A percentile compares a stretch with the other conserved stretches of the same genome.
Evolutionary conservation across 2,113 vertebrate genomes (phyloP).

Genomic region (Brachionichthys hirsutus): DNA sequence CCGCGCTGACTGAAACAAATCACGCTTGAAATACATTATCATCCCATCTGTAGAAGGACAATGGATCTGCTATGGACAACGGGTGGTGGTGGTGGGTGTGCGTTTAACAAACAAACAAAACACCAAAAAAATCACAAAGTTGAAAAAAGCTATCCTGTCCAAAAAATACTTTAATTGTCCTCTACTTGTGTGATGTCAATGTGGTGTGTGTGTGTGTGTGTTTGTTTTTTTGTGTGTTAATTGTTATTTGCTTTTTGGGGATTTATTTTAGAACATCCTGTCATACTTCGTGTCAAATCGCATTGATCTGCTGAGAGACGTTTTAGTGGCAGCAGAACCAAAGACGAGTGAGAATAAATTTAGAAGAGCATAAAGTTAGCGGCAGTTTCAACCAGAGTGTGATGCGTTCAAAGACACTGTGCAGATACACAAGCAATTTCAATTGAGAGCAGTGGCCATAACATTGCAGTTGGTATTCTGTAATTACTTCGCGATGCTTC

Average conservation of each 20-base stretch:
- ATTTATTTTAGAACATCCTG: conserved; percentile 65
- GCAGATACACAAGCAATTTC: conserved; percentile 30
- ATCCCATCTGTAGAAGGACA: conserved; percentile 59
- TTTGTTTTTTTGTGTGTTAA: no score
- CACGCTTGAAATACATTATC: conserved; percentile 51
- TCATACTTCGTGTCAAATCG: conserved; percentile 55
- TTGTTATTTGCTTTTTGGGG: conserved; percentile 58
- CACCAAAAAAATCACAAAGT: conserved; percentile 36
- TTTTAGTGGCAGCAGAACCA: conserved; percentile 43
- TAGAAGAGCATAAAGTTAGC: conserved; percentile 24
- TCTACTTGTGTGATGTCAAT: conserved; percentile 42
- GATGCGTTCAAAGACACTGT: conserved; percentile 29
- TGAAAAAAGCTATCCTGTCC: conserved; percentile 67
- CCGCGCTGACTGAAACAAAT: conserved; percentile 45
- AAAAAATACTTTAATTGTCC: conserved; percentile 47
- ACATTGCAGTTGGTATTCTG: conserved; percentile 18
- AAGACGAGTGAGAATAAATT: conserved; percentile 36
- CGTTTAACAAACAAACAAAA: conserved; percentile 54
- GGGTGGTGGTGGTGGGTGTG: conserved; percentile 54
- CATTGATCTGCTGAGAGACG: conserved; percentile 43
- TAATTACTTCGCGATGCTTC: conserved; percentile 40
- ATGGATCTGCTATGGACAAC: conserved; percentile 52
- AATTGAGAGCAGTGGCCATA: conserved; percentile 21
- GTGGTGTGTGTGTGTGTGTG: conserved; percentile 60
- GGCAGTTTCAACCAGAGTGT: conserved; percentile 5